A percentile compares a stretch with the other conserved stretches of the same genome.
Conservation (phyloP, 2,113 vertebrate species). For the Callopanchax toddi region DNA sequence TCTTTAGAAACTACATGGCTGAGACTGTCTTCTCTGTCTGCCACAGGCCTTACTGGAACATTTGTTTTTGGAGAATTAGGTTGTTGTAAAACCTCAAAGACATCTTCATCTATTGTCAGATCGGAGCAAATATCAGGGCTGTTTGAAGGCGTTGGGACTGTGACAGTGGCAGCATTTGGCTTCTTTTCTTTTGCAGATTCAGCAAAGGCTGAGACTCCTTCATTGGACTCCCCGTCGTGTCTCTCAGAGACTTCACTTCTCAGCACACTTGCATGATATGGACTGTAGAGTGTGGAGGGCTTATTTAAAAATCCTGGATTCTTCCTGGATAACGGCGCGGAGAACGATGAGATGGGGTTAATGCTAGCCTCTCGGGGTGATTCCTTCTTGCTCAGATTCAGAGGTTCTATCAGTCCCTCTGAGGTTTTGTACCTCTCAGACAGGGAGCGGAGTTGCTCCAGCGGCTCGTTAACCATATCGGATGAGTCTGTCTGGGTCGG, state of each 20-base stretch:
- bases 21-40: slow-evolving; percentile 10
- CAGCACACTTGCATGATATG: neutral
- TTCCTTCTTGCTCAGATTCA: slow-evolving; percentile 75
- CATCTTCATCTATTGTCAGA: neutral
- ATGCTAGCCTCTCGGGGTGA: slow-evolving; percentile 1
- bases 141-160: neutral
- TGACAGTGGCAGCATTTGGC: slow-evolving; percentile 19
- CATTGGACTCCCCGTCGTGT: slow-evolving; percentile 9
- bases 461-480: slow-evolving; percentile 44
- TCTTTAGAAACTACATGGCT: slow-evolving; percentile 26
- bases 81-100: neutral
- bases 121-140: slow-evolving; percentile 19
- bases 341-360: slow-evolving; percentile 70
- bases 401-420: slow-evolving; percentile 67
- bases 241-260: slow-evolving; percentile 39
- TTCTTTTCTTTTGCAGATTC: slow-evolving; percentile 3
- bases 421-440: slow-evolving; percentile 73
- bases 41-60: neutral
- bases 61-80: slow-evolving; percentile 30
- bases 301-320: slow-evolving; percentile 78
- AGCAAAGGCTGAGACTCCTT: neutral
- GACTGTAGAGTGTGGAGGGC: slow-evolving; percentile 69
- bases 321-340: slow-evolving; percentile 59
- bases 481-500: neutral
- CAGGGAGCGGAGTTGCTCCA: slow-evolving; percentile 69